phyloP scores from a whole-genome alignment of 2,888 invertebrate species.

The Stenoptilia bipunctidactyla region DNA sequence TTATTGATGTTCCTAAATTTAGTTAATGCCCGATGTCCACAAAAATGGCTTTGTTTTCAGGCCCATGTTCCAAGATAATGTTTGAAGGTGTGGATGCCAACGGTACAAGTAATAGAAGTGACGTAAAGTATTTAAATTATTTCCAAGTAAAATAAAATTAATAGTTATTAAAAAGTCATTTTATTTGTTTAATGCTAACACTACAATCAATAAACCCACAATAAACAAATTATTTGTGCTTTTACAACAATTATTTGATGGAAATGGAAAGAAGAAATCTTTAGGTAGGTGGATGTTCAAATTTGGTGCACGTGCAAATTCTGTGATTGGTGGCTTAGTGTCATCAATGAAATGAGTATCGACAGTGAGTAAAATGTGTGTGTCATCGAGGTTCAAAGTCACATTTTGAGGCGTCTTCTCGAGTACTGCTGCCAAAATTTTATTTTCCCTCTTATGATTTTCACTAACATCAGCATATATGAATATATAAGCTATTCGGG shows the following conservation, averaged over 20 bases:
- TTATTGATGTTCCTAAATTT: background rate
- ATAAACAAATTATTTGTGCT: conserved; percentile 16
- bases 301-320: conserved; percentile 72
- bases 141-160: conserved; percentile 50
- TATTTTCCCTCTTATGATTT: conserved; percentile 23
- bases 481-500: conserved; percentile 33
- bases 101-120: conserved; percentile 59
- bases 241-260: conserved; percentile 28
- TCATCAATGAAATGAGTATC: conserved; percentile 46
- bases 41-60: conserved; percentile 53
- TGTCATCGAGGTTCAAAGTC: conserved; percentile 31
- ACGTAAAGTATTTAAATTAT: conserved; percentile 64
- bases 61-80: conserved; percentile 35
- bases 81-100: conserved; percentile 49
- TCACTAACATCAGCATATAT: conserved; percentile 32
- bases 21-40: background rate
- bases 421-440: conserved; percentile 31
- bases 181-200: conserved; percentile 34
- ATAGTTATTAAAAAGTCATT: conserved; percentile 57
- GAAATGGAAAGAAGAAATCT: conserved; percentile 82
- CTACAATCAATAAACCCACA: conserved; percentile 14
- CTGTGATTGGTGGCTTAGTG: conserved; percentile 31
- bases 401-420: conserved; percentile 25
- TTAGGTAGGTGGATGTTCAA: conserved; percentile 76
- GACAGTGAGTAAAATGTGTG: conserved; percentile 36